A percentile compares a stretch with the other conserved stretches of the same genome.
phyloP scores from a whole-genome alignment of 2,888 invertebrate species.

The Eupithecia pulchellata region DNA sequence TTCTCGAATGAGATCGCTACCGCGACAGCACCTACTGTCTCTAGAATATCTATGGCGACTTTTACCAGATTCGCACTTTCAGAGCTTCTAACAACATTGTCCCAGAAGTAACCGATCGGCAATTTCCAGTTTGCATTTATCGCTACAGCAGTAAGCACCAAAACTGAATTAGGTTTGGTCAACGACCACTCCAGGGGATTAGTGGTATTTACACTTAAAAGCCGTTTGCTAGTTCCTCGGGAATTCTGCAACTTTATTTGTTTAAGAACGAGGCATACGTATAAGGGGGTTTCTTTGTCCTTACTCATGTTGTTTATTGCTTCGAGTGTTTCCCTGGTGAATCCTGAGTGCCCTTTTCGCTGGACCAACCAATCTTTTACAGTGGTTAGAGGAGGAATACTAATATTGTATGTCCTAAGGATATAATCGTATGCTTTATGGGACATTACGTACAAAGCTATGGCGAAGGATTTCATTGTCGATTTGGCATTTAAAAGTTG shows the following conservation, averaged over 20 bases:
- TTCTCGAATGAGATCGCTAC: slow-evolving; percentile 22
- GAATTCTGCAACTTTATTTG: neutral
- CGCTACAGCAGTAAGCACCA: slow-evolving; percentile 23
- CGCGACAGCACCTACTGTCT: slow-evolving; percentile 14
- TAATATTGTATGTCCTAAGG: slow-evolving; percentile 2
- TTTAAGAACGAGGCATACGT: neutral
- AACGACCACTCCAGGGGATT: neutral
- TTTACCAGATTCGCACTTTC: neutral
- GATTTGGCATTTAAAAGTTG: neutral
- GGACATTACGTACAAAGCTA: slow-evolving; percentile 20
- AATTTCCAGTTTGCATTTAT: slow-evolving; percentile 24
- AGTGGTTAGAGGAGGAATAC: neutral
- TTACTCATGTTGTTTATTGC: slow-evolving; percentile 3
- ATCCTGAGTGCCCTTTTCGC: slow-evolving; percentile 14
- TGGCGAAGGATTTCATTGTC: slow-evolving; percentile 12
- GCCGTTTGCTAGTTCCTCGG: neutral
- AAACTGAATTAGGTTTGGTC: neutral
- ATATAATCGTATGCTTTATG: slow-evolving; percentile 24
- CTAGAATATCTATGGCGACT: slow-evolving; percentile 15
- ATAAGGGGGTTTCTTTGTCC: neutral
- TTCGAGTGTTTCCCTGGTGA: slow-evolving; percentile 23
- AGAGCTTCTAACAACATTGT: slow-evolving; percentile 11
- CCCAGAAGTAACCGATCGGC: slow-evolving; percentile 26
- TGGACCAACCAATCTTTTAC: slow-evolving; percentile 20
- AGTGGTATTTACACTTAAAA: neutral